Evolutionary conservation across 2,888 invertebrate species (phyloP).

Genomic region (Morpho deidamia): DNA sequence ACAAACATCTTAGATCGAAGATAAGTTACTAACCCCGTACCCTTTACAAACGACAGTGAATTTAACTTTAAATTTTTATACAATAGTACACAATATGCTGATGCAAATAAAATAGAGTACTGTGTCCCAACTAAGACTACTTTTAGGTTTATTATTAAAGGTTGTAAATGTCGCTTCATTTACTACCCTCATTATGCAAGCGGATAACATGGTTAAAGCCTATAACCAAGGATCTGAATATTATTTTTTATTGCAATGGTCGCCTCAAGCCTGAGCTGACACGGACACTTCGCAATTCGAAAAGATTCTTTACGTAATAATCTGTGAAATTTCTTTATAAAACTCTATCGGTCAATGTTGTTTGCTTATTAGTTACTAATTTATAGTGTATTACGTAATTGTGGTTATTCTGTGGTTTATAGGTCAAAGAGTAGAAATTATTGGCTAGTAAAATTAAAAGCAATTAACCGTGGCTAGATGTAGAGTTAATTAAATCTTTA

Average conservation of each 20-base stretch:
- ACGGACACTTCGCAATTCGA: slow-evolving; percentile 23
- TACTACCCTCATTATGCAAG: slow-evolving; percentile 43
- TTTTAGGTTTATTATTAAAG: background rate
- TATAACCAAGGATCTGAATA: slow-evolving; percentile 23
- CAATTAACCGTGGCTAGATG: no score
- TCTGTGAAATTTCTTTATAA: no score
- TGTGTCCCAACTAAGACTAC: background rate
- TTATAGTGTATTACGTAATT: no score
- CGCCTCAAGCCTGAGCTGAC: slow-evolving; percentile 49
- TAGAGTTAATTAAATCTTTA: no score
- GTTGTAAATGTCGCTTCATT: background rate
- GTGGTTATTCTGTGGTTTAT: no score
- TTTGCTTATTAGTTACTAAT: no score
- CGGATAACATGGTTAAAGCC: slow-evolving; percentile 42
- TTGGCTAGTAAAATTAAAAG: no score
- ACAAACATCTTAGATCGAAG: slow-evolving; percentile 22
- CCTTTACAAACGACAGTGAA: slow-evolving; percentile 1
- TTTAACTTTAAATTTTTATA: background rate
- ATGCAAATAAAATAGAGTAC: background rate
- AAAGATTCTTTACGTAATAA: no score
- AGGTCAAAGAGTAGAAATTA: no score
- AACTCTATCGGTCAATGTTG: no score
- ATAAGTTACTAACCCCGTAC: slow-evolving; percentile 22
- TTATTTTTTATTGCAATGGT: slow-evolving; percentile 48
- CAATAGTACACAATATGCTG: background rate